phyloP scores from a whole-genome alignment of 1,140 invertebrate species.

The Arion vulgaris region DNA sequence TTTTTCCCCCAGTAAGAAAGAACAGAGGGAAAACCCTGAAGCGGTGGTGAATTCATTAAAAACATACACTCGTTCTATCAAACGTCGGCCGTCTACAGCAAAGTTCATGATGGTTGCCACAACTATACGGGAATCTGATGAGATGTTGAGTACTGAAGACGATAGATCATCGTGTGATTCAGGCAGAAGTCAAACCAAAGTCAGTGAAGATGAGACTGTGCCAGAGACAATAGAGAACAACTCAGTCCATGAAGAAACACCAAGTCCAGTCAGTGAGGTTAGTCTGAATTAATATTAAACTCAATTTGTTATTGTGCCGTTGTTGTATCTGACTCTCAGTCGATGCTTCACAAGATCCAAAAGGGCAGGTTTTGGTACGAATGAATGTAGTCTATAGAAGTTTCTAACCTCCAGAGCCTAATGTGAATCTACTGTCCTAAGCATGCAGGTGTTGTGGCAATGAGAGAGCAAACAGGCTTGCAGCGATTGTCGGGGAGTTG shows the following conservation, averaged over 20 bases:
- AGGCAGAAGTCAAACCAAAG: not conserved
- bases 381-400: too few species aligned
- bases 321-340: too few species aligned
- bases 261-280: not conserved
- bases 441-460: too few species aligned
- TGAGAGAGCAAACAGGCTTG: too few species aligned
- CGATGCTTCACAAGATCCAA: too few species aligned
- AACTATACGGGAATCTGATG: constrained; percentile 59
- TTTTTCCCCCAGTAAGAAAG: constrained; percentile 57
- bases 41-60: constrained; percentile 71
- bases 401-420: too few species aligned
- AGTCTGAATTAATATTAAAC: too few species aligned
- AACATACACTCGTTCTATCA: constrained; percentile 64
- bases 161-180: constrained; percentile 31
- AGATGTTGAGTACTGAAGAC: constrained; percentile 52
- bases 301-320: too few species aligned
- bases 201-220: not conserved
- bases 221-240: too few species aligned
- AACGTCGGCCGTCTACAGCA: constrained; percentile 55
- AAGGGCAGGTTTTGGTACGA: too few species aligned
- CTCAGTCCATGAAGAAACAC: not conserved
- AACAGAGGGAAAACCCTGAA: constrained; percentile 69
- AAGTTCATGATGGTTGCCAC: constrained; percentile 61
- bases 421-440: too few species aligned
- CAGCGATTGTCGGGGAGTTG: too few species aligned